Conservation (phyloP, 2,113 vertebrate species). For the Phyllostomus hastatus region DNA sequence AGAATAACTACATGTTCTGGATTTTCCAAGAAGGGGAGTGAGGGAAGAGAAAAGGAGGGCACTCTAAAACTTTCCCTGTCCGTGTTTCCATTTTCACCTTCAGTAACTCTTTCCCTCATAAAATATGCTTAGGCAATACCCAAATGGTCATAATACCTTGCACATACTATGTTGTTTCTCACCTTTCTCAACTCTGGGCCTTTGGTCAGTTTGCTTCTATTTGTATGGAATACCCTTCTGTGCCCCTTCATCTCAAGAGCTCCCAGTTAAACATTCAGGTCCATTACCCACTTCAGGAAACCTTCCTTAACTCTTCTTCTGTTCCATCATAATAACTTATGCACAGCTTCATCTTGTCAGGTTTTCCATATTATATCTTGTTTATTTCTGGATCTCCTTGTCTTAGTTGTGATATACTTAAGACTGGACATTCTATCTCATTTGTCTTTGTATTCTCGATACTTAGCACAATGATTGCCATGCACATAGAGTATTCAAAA, state of each 20-base stretch:
- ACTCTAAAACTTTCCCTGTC: not conserved
- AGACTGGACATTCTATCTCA: not conserved
- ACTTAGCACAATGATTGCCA: not conserved
- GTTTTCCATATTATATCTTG: not conserved
- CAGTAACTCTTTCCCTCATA: not conserved
- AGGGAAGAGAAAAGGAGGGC: not conserved
- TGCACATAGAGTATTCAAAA: not conserved
- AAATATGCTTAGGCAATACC: not conserved
- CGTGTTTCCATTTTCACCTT: not conserved
- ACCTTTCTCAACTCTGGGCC: not conserved
- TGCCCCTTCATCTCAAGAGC: not conserved
- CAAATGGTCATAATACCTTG: not conserved
- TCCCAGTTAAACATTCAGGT: not conserved
- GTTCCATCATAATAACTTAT: not conserved
- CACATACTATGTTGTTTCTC: not conserved
- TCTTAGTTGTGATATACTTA: not conserved
- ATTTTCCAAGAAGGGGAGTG: not conserved
- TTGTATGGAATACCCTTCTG: not conserved
- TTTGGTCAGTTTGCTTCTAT: not conserved
- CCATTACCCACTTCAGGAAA: not conserved
- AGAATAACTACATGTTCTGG: not conserved
- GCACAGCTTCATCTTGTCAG: not conserved
- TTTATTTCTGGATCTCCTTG: not conserved
- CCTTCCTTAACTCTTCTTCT: not conserved
- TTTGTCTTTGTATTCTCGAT: not conserved